These are phyloP conservation scores for Passer domesticus DNA, from an alignment of 2,113 vertebrate species.

Conservation along the genomic window DNA sequence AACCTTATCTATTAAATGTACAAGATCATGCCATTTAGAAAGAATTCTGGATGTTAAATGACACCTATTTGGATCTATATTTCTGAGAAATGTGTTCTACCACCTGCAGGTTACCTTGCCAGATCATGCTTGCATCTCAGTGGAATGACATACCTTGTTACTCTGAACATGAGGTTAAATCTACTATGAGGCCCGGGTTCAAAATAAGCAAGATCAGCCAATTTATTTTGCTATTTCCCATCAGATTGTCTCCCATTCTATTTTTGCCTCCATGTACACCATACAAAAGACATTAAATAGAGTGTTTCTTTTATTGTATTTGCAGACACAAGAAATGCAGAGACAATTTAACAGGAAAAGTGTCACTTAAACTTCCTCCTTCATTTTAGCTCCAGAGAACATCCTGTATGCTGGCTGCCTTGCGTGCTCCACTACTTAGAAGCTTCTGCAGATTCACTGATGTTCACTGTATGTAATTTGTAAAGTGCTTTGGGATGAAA, in stretches of 20 bases:
- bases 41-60: background rate
- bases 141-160: background rate
- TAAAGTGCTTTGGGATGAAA: constrained; percentile 5
- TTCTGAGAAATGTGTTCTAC: background rate
- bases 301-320: background rate
- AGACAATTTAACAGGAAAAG: background rate
- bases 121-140: background rate
- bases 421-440: background rate
- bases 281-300: background rate
- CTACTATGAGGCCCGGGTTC: background rate
- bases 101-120: background rate
- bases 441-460: background rate
- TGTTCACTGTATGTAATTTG: background rate
- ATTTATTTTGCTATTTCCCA: background rate
- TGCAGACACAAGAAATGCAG: background rate
- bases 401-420: background rate
- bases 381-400: background rate
- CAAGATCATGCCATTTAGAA: background rate
- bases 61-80: background rate
- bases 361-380: background rate
- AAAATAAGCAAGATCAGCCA: background rate
- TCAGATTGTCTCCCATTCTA: background rate
- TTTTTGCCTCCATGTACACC: background rate
- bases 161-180: background rate
- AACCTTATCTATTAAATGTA: background rate